These are phyloP conservation scores for Burhinus bistriatus DNA, from an alignment of 2,113 vertebrate species.

Conservation along the genomic window DNA sequence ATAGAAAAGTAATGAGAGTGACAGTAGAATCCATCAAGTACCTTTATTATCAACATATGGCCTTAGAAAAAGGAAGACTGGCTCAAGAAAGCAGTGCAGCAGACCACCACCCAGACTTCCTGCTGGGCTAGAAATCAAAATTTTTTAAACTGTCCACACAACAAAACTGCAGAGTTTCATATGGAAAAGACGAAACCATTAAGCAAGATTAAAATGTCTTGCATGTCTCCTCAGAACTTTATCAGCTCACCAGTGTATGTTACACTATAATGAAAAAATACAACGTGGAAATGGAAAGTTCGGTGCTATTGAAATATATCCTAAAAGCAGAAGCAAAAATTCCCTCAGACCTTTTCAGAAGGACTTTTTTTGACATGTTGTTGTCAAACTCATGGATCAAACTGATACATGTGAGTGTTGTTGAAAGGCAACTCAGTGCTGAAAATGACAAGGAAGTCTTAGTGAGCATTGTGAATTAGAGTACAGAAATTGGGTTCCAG, in stretches of 20 bases:
- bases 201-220: constrained; percentile 46
- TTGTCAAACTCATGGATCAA: constrained; percentile 47
- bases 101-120: not conserved
- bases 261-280: not conserved
- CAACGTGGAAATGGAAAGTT: not conserved
- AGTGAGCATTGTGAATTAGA: not conserved
- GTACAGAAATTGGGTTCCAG: not conserved
- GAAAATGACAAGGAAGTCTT: not conserved
- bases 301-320: not conserved
- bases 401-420: not conserved
- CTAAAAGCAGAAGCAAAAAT: not conserved
- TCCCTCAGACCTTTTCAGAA: constrained; percentile 33
- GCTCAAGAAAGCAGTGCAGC: not conserved
- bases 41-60: not conserved
- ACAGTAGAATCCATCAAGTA: not conserved
- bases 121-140: not conserved
- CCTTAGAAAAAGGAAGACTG: not conserved
- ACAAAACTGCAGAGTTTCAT: not conserved
- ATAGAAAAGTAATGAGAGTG: not conserved
- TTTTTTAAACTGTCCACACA: not conserved
- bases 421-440: not conserved
- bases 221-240: constrained; percentile 15
- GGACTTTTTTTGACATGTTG: constrained; percentile 48
- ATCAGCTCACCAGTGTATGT: not conserved
- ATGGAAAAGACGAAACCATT: constrained; percentile 20